Percentiles rank a stretch among this genome's conserved stretches.
Conservation (phyloP, 1,140 invertebrate species). For the Heliconius hewitsoni region DNA sequence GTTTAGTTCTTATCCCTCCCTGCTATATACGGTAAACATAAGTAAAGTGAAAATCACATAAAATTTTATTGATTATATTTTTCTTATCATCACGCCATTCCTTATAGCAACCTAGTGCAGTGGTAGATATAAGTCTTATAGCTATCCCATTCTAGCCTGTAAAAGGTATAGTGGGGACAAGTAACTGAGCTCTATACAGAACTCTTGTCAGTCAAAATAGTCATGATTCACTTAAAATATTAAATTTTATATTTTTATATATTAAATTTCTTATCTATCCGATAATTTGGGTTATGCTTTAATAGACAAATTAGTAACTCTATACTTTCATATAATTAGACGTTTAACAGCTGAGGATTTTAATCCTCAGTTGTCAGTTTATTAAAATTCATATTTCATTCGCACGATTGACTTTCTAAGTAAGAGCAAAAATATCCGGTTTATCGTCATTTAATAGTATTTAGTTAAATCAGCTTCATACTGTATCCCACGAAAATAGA, state of each 20-base stretch:
- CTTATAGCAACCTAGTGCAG: too few species aligned
- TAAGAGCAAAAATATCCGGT: slow-evolving; percentile 20
- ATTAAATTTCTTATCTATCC: neutral
- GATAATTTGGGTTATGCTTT: neutral
- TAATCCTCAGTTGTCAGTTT: neutral
- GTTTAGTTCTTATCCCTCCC: too few species aligned
- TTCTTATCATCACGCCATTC: too few species aligned
- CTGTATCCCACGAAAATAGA: too few species aligned
- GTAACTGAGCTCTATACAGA: too few species aligned
- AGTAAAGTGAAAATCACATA: too few species aligned
- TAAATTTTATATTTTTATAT: neutral
- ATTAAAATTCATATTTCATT: neutral
- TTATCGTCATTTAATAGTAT: neutral
- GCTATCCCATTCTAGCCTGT: too few species aligned
- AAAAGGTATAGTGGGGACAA: too few species aligned
- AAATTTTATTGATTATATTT: too few species aligned
- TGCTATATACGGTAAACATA: too few species aligned
- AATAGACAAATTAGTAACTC: neutral
- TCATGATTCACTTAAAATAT: neutral
- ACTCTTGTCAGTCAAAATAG: too few species aligned
- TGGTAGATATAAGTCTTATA: too few species aligned
- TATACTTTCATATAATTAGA: neutral
- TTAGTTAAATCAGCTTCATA: neutral
- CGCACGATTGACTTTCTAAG: slow-evolving; percentile 20
- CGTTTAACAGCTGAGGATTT: neutral